Base-by-base conservation (phyloP, 2,797 vertebrate species). In the Gymnopithys bicolor region DNA sequence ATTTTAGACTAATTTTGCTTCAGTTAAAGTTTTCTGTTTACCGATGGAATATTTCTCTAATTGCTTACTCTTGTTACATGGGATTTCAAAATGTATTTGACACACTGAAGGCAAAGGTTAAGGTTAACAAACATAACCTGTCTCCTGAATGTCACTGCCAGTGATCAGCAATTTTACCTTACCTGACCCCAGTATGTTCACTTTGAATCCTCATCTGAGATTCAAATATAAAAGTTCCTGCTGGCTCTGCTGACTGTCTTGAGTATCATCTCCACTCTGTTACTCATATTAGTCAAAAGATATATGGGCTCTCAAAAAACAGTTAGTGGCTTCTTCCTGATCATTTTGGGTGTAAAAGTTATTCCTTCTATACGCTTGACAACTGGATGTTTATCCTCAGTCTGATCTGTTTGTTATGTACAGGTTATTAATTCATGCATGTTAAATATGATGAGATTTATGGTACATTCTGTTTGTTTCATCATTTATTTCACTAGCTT, bases 71-170 rank as follows among this genome's bases (percentile, higher is more conserved):
- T 84, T 0, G 3, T 71, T 88, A 82, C 77, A 32, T 73, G 90
- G 83, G 83, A 94, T 83, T 95, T 93, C 80, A 84, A 59, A 85
- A 87, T 60, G 41, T 91, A 81, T 95, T 94, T 94, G 74, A 87
- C 95, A 94, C 45, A 41, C 8, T n/a, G 45, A 51, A 94, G 77
- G 82, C 74, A 94, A 95, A 95, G 77, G 80, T 70, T 91, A 90
- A 78, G 43, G 66, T 90, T 88, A 84, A 84, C 76, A 95, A 95
- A 95, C 45, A 82, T 63, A 93, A 86, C 86, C 77, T 63, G 32
- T 86, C 80, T 93, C 74, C 70, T 90, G 60, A 95, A 96, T 93
- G 83, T 74, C 85, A 93, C 48, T 88, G 90, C 15, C 70, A 90
- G 45, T 19, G 66, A 90, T 84, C 37, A 56, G 80, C 28, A 93